Conservation (phyloP, 2,888 invertebrate genomes). For the Rhamphomyia laevipes region DNA sequence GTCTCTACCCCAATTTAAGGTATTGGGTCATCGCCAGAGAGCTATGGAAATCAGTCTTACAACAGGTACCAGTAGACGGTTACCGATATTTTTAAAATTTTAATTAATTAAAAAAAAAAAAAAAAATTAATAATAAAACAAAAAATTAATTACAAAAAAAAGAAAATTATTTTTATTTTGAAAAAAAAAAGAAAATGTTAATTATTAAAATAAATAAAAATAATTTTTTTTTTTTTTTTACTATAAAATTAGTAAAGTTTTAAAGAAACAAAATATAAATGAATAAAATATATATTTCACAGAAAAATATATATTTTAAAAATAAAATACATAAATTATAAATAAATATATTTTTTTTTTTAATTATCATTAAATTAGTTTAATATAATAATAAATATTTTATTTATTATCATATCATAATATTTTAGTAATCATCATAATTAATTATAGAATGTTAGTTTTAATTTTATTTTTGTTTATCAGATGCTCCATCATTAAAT, state of each 20-base stretch:
- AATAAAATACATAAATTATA: too few relatives aligned
- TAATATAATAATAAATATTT: too few relatives aligned
- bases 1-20: conserved; percentile 95
- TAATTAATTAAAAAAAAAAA: not conserved
- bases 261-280: too few relatives aligned
- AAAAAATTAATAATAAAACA: not conserved
- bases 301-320: too few relatives aligned
- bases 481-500: too few relatives aligned
- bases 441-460: too few relatives aligned
- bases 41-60: conserved; percentile 94
- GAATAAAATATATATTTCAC: too few relatives aligned
- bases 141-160: not conserved
- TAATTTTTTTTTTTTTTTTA: not conserved
- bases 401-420: too few relatives aligned
- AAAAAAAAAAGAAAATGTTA: not conserved
- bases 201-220: not conserved
- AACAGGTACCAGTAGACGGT: conserved; percentile 69
- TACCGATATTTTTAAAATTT: conserved; percentile 31
- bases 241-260: not conserved
- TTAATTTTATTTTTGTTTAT: too few relatives aligned
- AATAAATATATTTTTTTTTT: too few relatives aligned
- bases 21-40: conserved; percentile 90
- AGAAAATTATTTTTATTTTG: not conserved
- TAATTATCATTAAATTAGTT: too few relatives aligned
- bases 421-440: too few relatives aligned